Evolutionary conservation across 2,113 vertebrate species (phyloP).

Genomic region (Hyla sarda): DNA sequence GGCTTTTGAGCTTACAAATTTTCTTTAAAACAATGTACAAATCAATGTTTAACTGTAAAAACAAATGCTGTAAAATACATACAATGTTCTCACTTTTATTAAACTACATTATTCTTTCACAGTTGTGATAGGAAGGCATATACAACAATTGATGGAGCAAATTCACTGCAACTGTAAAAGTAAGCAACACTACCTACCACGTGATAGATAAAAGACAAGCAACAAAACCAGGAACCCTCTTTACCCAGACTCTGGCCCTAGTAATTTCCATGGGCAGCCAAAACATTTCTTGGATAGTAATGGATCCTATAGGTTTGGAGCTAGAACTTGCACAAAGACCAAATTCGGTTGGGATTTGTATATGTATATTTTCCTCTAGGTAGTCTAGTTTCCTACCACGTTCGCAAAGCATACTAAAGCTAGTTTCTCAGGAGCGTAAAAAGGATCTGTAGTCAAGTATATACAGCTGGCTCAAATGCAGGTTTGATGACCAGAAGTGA

Average conservation of each 20-base stretch:
- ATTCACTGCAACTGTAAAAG: background rate
- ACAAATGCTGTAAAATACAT: background rate
- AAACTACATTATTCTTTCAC: background rate
- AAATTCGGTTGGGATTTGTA: too few relatives aligned
- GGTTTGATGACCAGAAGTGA: too few relatives aligned
- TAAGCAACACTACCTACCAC: background rate
- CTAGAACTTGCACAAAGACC: too few relatives aligned
- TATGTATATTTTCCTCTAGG: too few relatives aligned
- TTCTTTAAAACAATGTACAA: background rate
- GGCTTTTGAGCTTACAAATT: background rate
- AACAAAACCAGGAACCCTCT: background rate
- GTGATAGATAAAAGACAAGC: background rate
- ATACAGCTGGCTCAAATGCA: too few relatives aligned
- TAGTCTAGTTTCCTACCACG: too few relatives aligned
- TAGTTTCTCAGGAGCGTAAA: too few relatives aligned
- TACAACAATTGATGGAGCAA: background rate
- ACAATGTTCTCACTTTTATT: background rate
- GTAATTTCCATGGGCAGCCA: background rate
- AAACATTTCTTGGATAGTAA: too few relatives aligned
- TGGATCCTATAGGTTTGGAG: too few relatives aligned
- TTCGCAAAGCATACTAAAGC: too few relatives aligned
- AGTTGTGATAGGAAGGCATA: background rate
- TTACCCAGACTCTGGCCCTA: background rate
- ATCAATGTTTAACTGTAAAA: background rate
- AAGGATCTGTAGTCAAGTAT: too few relatives aligned